Percentiles rank a stretch among this genome's conserved stretches.
Conservation (phyloP, 2,888 invertebrate species). For the Eulithis testata region DNA sequence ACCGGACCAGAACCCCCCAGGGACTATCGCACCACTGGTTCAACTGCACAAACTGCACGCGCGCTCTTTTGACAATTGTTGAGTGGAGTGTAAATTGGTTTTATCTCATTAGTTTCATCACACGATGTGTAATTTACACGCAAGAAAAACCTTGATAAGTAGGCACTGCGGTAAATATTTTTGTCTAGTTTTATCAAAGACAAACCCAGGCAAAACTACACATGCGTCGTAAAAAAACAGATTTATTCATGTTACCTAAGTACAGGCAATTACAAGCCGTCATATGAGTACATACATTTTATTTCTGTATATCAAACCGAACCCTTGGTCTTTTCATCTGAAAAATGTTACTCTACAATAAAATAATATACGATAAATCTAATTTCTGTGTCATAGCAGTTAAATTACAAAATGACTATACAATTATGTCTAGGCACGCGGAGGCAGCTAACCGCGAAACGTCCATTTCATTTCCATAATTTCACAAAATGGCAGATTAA, state of each 20-base stretch:
- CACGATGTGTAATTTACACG: slow-evolving; percentile 5
- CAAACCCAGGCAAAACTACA: too few relatives aligned
- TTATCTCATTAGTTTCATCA: slow-evolving; percentile 27
- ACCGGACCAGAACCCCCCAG: slow-evolving; percentile 62
- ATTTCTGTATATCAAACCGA: too few relatives aligned
- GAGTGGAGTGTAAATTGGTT: slow-evolving; percentile 27
- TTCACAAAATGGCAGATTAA: slow-evolving; percentile 79
- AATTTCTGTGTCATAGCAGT: slow-evolving; percentile 66
- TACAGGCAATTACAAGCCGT: too few relatives aligned
- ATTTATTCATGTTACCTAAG: too few relatives aligned
- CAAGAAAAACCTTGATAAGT: too few relatives aligned
- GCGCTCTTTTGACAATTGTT: slow-evolving; percentile 26
- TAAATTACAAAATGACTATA: slow-evolving; percentile 66
- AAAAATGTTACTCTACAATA: background rate
- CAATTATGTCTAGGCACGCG: slow-evolving; percentile 54
- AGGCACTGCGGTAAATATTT: too few relatives aligned
- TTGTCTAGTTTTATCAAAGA: too few relatives aligned
- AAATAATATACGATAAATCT: slow-evolving; percentile 45
- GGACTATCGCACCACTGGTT: slow-evolving; percentile 31
- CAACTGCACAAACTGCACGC: slow-evolving; percentile 27
- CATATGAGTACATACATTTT: too few relatives aligned
- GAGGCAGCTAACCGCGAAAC: slow-evolving; percentile 80
- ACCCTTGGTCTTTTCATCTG: too few relatives aligned
- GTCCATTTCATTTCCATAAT: slow-evolving; percentile 81
- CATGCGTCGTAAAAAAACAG: too few relatives aligned